Evolutionary conservation across 2,888 invertebrate species (phyloP), one percentile per base, ranked within the genome.

Genomic region (Caenorhabditis sp.): DNA sequence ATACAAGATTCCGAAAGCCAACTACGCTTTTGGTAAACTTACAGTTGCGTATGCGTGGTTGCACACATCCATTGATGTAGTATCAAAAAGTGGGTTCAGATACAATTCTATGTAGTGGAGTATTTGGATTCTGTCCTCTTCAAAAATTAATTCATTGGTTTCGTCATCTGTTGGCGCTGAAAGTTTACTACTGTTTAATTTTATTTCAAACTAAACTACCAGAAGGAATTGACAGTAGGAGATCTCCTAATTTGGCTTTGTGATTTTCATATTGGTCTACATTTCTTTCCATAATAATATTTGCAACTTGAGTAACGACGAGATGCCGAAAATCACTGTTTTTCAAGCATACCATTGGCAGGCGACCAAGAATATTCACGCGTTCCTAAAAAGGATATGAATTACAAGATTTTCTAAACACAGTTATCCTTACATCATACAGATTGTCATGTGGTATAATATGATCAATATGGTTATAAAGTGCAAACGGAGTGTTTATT

Each of bases 301-400:
- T 0, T 1, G 61, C n/a, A 0, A n/a, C 15, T 3, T 11, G 13
- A 3, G 6, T 15, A 2, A 15, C 13, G 40, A 40, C 15, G 3
- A 6, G 11, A 15, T 3, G 11, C 15, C 13, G 2, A 15, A 15
- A 40, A 15, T 13, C 13, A 3, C 32, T 11, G 1, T 18, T 15
- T 51, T 9, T 64, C 50, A 50, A 8, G n/a, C 24, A 24, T 2
- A 32, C n/a, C 24, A 40, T 11, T 40, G 65, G 65, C 0, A 65
- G 0, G 24, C 37, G 37, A 1, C 22, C 51, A 13, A 65, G 35
- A 22, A 65, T 53, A 2, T 55, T 11, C 9, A 65, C 11, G 11
- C 65, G 65, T 26, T 65, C 24, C 65, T 65, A 20, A 22, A 64
- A 51, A 35, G 5, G 22, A 28, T n/a, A n/a, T n/a, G n/a, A n/a